Evolutionary conservation across 2,888 invertebrate genomes (phyloP).

Genomic region (Rhorus exstirpatorius): DNA sequence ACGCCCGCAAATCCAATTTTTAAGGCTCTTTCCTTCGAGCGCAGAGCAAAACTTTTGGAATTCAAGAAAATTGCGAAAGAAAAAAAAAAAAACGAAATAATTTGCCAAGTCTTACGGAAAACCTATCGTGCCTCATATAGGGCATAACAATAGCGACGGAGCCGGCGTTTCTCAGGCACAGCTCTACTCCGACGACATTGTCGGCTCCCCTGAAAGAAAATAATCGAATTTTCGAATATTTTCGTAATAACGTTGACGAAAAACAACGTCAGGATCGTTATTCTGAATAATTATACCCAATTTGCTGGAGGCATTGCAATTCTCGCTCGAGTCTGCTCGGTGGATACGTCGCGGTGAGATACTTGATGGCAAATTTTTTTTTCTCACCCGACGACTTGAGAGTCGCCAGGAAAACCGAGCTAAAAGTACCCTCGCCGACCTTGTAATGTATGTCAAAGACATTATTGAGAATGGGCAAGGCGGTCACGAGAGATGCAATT

Average conservation of each 20-base stretch:
- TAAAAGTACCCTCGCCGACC: constrained; percentile 95
- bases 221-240: constrained; percentile 12
- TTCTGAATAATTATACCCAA: constrained; percentile 88
- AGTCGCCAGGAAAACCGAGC: constrained; percentile 93
- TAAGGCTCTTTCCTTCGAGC: no score
- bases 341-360: constrained; percentile 95
- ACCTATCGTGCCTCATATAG: constrained; percentile 93
- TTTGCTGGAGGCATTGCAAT: constrained; percentile 91
- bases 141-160: constrained; percentile 96
- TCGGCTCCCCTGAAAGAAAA: constrained; percentile 89
- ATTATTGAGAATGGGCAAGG: constrained; percentile 89
- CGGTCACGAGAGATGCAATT: constrained; percentile 86
- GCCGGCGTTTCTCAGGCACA: constrained; percentile 92
- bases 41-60: no score
- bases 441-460: constrained; percentile 90
- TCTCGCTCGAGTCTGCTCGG: constrained; percentile 94
- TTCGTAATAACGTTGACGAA: background rate
- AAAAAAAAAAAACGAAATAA: no score
- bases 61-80: no score
- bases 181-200: constrained; percentile 93
- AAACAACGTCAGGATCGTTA: background rate
- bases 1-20: no score
- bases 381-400: constrained; percentile 87
- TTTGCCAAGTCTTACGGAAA: constrained; percentile 88
- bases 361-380: constrained; percentile 93